Evolutionary conservation across 2,113 vertebrate genomes (phyloP).

Genomic region (Callionymus lyra): DNA sequence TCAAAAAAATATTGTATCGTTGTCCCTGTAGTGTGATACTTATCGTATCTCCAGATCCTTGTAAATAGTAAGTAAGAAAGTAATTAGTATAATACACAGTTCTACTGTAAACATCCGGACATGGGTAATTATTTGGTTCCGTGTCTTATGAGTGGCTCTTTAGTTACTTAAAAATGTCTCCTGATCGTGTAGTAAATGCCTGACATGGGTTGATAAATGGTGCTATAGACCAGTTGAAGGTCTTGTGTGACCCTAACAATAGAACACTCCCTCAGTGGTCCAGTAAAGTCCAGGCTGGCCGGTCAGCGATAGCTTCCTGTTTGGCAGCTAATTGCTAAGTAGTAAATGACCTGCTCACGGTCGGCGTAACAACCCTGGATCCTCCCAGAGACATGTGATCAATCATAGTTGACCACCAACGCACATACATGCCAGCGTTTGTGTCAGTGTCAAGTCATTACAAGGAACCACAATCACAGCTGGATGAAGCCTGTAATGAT

Average conservation of each 20-base stretch:
- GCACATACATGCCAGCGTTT: conserved; percentile 3
- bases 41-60: no score
- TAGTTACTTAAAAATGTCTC: no score
- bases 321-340: conserved; percentile 41
- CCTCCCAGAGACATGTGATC: conserved; percentile 31
- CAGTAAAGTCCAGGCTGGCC: conserved; percentile 1
- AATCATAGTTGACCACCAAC: conserved; percentile 47
- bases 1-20: no score
- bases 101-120: no score
- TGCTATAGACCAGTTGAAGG: conserved; percentile 12
- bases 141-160: no score
- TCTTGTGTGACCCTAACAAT: conserved; percentile 19
- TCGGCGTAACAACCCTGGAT: conserved; percentile 30
- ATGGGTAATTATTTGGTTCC: no score
- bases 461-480: background rate
- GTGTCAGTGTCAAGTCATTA: background rate
- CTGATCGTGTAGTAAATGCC: no score
- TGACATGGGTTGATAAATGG: no score
- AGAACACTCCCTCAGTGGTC: conserved; percentile 20
- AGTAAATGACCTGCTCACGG: conserved; percentile 34
- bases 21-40: no score
- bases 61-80: no score
- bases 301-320: conserved; percentile 44
- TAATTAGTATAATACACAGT: no score
- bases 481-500: background rate